Evolutionary conservation across 2,888 invertebrate genomes (phyloP), one percentile per base, ranked within the genome.

Genomic region (Bugulina stolonifera): DNA sequence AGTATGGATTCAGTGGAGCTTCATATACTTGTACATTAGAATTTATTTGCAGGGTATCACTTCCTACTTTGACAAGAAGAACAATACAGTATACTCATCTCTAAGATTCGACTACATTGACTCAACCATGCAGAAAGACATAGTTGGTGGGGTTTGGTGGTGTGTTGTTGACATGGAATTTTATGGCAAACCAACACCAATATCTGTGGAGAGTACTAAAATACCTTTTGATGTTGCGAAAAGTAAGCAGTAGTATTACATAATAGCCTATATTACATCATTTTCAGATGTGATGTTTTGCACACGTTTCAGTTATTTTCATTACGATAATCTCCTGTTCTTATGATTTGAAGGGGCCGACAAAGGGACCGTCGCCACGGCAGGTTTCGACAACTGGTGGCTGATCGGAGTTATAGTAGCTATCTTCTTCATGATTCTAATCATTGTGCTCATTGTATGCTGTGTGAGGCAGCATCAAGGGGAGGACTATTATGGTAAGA

Each of bases 131-230:
- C n/a, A 57, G 23, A 57, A 57, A 5, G 5, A 5, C 5, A 22
- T 57, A 5, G 5, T 57, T 23, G 57, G 57, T 57, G n/a, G n/a
- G 3, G 23, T 32, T 14, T 64, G 64, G 64, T 64, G 64, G 64
- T 64, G 64, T 27, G 64, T 64, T 5, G 32, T 64, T 32, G 32
- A 64, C 22, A 64, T 64, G 64, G 32, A 64, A 32, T 64, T 64
- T n/a, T 22, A 14, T 32, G 34, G 34, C 3, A 64, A 34, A 32
- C 5, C 2, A 3, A 27, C 22, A 27, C 64, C n/a, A 3, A 10
- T 64, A 10, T 22, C 22, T 29, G 2, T 32, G 2, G 34, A 18
- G 5, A 64, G 64, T 34, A 14, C 10, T 2, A 27, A 22, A 32
- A 27, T 32, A 25, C 64, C 64, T 18, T 64, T 64, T 55, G 55